These are phyloP conservation scores for Macroglossus sobrinus DNA, from an alignment of 2,113 vertebrate genomes.

Conservation along the genomic window DNA sequence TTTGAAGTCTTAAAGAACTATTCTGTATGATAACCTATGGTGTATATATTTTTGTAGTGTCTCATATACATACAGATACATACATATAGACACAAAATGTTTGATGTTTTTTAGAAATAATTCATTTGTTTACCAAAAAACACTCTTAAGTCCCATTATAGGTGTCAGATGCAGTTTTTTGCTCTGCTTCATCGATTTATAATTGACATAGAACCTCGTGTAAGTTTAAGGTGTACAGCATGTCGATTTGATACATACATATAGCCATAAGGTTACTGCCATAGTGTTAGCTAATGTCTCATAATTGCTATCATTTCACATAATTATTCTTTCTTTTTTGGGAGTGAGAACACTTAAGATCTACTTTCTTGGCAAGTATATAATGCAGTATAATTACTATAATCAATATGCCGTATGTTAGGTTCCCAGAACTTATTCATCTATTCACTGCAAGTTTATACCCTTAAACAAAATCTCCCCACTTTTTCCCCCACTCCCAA, in stretches of 20 bases:
- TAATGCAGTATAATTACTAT: not conserved
- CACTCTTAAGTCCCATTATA: not conserved
- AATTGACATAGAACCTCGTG: not conserved
- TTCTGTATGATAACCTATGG: not conserved
- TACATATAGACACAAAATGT: not conserved
- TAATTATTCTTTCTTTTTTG: not conserved
- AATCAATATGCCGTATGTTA: not conserved
- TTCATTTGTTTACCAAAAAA: not conserved
- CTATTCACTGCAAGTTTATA: not conserved
- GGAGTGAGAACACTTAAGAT: not conserved
- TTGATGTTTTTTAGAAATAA: not conserved
- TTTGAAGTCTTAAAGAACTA: not conserved
- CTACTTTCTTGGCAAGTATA: not conserved
- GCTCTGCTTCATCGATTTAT: not conserved
- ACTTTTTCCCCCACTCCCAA: not conserved
- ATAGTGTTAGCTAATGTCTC: not conserved
- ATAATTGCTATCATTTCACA: not conserved
- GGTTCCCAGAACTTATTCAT: not conserved
- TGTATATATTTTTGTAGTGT: not conserved
- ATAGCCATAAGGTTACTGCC: not conserved
- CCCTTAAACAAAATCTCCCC: not conserved
- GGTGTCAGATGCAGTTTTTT: not conserved
- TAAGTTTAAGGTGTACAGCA: not conserved
- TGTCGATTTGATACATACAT: not conserved
- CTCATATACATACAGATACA: not conserved